Evolutionary conservation across 2,797 vertebrate species (phyloP), one percentile per base, ranked within the genome.

Genomic region (Spea hammondii): DNA sequence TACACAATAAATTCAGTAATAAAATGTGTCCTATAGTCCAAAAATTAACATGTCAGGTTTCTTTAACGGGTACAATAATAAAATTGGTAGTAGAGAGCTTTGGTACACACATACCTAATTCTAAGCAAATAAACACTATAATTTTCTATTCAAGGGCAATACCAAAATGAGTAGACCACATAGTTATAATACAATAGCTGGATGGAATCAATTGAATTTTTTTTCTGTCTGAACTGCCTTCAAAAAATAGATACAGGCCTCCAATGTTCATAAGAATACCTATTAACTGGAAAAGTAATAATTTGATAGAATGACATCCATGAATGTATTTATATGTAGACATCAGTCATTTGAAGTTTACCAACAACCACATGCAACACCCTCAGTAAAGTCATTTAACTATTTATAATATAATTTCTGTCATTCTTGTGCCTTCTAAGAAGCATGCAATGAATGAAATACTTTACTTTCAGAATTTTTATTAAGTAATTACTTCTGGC

Each of bases 261-360:
- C n/a, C 51, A 70, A 62, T 65, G 68, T 60, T 78, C 47, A 77
- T 48, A 77, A 54, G 50, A 49, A 46, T 51, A 54, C 10, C 49
- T 65, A 64, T 77, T 77, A 70, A 13, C 50, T 13, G 32, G 10
- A 46, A 71, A 45, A 44, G 62, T 71, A 77, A 77, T 77, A 8
- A 71, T 77, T 71, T 77, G 65, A 70, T 77, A 44, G 49, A 77
- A 77, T 65, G 59, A 6, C 68, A 64, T 54, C 51, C 45, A 47
- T 66, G 49, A 78, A 70, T 72, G 45, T 50, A 65, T 17, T 71
- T 71, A 72, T 72, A 65, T 78, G 60, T 72, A 65, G n/a, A 78
- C 48, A 8, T 72, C 50, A 67, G 50, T 72, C n/a, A 78, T 78
- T 70, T 55, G 17, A 71, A 64, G 76, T 65, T 71, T 53, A 54